Conservation (phyloP, 2,797 vertebrate species). For the Xiphophorus birchmanni region DNA sequence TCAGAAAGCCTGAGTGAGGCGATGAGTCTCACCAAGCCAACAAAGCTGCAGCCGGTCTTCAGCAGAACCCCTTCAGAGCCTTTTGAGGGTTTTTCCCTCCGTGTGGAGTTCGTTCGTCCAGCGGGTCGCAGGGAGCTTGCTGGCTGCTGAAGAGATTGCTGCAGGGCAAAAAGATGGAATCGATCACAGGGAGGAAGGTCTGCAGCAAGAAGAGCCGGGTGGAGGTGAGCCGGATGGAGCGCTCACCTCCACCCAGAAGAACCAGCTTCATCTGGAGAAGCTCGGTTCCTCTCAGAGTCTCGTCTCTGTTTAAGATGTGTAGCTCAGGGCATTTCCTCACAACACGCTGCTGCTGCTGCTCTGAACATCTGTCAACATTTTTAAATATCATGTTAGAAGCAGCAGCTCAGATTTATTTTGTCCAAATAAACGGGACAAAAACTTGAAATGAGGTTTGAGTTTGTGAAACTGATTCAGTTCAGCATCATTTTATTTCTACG, state of each 20-base stretch:
- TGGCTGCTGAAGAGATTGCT: slow-evolving; percentile 59
- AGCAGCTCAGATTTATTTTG: not conserved
- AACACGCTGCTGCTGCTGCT: not conserved
- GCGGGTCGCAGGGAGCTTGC: slow-evolving; percentile 42
- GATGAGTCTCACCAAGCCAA: slow-evolving; percentile 39
- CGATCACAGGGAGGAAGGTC: slow-evolving; percentile 47
- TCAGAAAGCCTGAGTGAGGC: slow-evolving; percentile 31
- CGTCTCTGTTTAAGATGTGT: not conserved
- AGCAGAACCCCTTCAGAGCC: slow-evolving; percentile 33
- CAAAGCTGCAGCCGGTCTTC: slow-evolving; percentile 14
- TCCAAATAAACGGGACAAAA: not conserved
- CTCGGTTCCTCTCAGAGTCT: slow-evolving; percentile 4
- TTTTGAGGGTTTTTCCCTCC: slow-evolving; percentile 29
- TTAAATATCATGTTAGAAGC: not conserved
- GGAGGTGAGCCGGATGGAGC: too few relatives aligned
- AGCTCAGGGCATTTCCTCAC: not conserved
- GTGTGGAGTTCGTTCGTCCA: slow-evolving; percentile 48
- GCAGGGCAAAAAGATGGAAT: slow-evolving; percentile 50
- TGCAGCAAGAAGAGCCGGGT: slow-evolving; percentile 30
- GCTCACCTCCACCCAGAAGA: not conserved
- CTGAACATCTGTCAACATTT: not conserved
- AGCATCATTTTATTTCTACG: not conserved
- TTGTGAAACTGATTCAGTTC: not conserved
- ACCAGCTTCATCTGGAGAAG: not conserved
- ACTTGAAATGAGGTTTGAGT: not conserved